A percentile compares a stretch with the other conserved stretches of the same genome.
These are phyloP conservation scores for Gadopsis marmoratus DNA, from an alignment of 2,797 vertebrate species.

Conservation along the genomic window DNA sequence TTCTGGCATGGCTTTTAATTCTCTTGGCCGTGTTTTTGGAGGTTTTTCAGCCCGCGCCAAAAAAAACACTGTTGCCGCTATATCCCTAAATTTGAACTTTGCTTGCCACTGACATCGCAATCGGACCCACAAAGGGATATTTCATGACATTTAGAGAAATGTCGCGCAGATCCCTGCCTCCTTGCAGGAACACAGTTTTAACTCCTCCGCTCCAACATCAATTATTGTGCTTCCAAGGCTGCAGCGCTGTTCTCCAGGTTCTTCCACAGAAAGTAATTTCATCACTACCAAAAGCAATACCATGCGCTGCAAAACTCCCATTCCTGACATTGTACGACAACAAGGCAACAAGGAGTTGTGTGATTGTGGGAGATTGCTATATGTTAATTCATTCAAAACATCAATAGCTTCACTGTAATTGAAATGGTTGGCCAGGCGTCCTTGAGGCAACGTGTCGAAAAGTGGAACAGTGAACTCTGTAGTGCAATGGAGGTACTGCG, in stretches of 20 bases:
- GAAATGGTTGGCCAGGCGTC: constrained; percentile 65
- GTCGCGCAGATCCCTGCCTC: constrained; percentile 16
- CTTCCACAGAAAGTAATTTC: constrained; percentile 55
- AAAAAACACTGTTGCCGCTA: constrained; percentile 36
- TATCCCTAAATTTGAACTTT: constrained; percentile 72
- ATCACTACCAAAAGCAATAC: constrained; percentile 44
- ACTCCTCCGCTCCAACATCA: constrained; percentile 28
- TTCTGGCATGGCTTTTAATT: constrained; percentile 71
- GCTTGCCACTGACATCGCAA: constrained; percentile 39
- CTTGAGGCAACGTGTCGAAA: constrained; percentile 43
- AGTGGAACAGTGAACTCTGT: constrained; percentile 84
- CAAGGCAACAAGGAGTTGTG: constrained; percentile 63
- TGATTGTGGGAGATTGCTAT: constrained; percentile 75
- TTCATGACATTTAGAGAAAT: constrained; percentile 74
- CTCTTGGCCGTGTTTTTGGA: constrained; percentile 69
- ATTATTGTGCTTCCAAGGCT: constrained; percentile 63
- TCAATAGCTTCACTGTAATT: constrained; percentile 80
- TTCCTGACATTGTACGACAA: constrained; percentile 55
- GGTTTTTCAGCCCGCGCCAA: constrained; percentile 51
- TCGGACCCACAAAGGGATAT: constrained; percentile 60
- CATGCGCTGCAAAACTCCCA: constrained; percentile 36
- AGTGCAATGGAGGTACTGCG: constrained; percentile 71
- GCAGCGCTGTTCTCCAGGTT: constrained; percentile 32
- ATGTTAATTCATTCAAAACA: constrained; percentile 84
- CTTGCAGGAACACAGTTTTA: constrained; percentile 34